Evolutionary conservation across 1,140 invertebrate species (phyloP).

Genomic region (Xylocopa sonorina): DNA sequence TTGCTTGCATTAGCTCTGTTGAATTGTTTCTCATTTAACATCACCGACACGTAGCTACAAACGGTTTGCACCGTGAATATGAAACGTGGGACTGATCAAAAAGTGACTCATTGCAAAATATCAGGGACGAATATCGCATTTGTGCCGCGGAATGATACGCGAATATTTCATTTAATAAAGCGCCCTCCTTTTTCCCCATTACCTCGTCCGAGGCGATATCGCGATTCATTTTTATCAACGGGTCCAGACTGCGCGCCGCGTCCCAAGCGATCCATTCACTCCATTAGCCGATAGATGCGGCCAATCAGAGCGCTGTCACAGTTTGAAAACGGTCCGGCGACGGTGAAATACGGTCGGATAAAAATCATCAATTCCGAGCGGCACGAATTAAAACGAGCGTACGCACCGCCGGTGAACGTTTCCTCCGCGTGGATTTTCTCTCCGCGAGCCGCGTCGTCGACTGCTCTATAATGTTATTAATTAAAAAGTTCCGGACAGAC

Average conservation of each 20-base stretch:
- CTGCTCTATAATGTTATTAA: conserved; percentile 72
- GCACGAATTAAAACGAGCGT: conserved; percentile 8
- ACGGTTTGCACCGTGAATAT: no score
- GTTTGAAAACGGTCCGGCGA: conserved; percentile 1
- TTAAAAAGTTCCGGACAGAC: conserved; percentile 76
- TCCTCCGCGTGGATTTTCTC: neutral
- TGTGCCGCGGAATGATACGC: neutral
- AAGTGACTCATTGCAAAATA: no score
- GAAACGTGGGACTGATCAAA: no score
- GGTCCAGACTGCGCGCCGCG: neutral
- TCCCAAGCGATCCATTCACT: conserved; percentile 15
- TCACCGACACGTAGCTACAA: no score
- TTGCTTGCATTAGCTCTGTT: no score
- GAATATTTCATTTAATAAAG: neutral
- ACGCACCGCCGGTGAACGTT: neutral
- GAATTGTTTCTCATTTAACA: no score
- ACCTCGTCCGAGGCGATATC: conserved; percentile 4
- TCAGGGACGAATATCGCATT: neutral
- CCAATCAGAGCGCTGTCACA: conserved; percentile 29
- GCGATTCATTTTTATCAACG: conserved; percentile 16
- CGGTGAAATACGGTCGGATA: conserved; percentile 1
- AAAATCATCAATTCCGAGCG: conserved; percentile 31
- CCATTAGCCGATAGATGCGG: conserved; percentile 29
- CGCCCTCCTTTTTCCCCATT: neutral
- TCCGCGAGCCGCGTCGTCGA: conserved; percentile 25